These are phyloP conservation scores for Drosophila kambysellisi DNA, from an alignment of 2,888 invertebrate genomes.

Conservation along the genomic window DNA sequence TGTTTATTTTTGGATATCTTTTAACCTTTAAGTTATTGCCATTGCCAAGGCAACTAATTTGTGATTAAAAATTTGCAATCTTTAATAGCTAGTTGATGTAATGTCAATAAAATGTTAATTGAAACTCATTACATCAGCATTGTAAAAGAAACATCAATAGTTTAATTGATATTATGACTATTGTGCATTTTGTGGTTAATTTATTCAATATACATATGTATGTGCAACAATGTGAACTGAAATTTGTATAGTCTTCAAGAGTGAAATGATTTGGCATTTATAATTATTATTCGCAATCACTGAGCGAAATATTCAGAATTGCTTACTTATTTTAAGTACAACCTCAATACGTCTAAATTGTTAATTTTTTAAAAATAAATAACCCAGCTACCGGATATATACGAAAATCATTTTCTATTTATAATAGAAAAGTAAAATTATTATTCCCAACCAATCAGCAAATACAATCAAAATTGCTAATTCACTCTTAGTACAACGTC, in stretches of 20 bases:
- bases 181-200: conserved; percentile 4
- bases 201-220: neutral
- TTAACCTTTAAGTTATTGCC: conserved; percentile 29
- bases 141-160: neutral
- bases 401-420: neutral
- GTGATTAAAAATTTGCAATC: conserved; percentile 7
- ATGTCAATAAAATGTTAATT: conserved; percentile 42
- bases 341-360: neutral
- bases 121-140: conserved; percentile 33
- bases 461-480: neutral
- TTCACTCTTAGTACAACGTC: neutral
- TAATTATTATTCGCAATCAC: neutral
- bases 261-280: neutral
- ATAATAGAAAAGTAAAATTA: neutral
- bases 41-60: conserved; percentile 36
- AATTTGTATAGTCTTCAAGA: neutral
- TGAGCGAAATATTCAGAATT: neutral
- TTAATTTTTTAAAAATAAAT: neutral
- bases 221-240: neutral
- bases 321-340: neutral
- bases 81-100: conserved; percentile 21
- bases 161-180: conserved; percentile 4
- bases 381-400: neutral
- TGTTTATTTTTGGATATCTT: conserved; percentile 17
- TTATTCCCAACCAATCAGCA: too few species aligned